Evolutionary conservation across 2,888 invertebrate genomes (phyloP), one percentile per base, ranked within the genome.

Genomic region (Idaea aversata): DNA sequence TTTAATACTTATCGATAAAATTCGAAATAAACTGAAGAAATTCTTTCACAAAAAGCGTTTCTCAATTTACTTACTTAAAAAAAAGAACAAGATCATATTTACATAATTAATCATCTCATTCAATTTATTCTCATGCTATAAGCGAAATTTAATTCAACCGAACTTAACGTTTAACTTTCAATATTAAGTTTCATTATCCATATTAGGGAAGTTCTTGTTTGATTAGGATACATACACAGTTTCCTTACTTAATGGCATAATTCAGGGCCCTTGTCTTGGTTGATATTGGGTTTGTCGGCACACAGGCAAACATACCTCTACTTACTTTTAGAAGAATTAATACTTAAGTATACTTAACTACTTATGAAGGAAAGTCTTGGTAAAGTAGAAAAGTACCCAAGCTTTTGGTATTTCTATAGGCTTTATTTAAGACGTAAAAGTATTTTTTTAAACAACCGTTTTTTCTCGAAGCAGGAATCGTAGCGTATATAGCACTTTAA

Each of bases 171-270:
- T 47, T 47, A 47, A 47, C 47, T 47, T 47, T 5, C 47, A 47
- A 47, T 47, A 47, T 47, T 47, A 47, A 47, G 36, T 36, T 36
- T 36, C 10, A 59, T 59, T 59, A 34, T 16, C 13, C 2, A 59
- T 59, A 13, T 34, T 59, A 34, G 6, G 34, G 6, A 59, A 59
- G 25, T 59, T 34, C 7, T 13, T 61, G 63, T 63, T 63, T 63
- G 63, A 47, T 63, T 63, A 63, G 63, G 63, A 60, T 60, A 60
- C 38, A 60, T 59, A 35, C 38, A 60, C 63, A 36, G 60, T 63
- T 57, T 63, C 13, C 47, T 63, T 59, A 16, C 59, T 59, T 63
- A 47, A 61, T 63, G 38, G 38, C 34, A 60, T 63, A 59, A 63
- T 63, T 60, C 63, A 38, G 25, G 60, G 38, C 16, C 47, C 59